A percentile compares a stretch with the other conserved stretches of the same genome.
These are phyloP conservation scores for Cottoperca gobio DNA, from an alignment of 2,797 vertebrate genomes.

Conservation along the genomic window DNA sequence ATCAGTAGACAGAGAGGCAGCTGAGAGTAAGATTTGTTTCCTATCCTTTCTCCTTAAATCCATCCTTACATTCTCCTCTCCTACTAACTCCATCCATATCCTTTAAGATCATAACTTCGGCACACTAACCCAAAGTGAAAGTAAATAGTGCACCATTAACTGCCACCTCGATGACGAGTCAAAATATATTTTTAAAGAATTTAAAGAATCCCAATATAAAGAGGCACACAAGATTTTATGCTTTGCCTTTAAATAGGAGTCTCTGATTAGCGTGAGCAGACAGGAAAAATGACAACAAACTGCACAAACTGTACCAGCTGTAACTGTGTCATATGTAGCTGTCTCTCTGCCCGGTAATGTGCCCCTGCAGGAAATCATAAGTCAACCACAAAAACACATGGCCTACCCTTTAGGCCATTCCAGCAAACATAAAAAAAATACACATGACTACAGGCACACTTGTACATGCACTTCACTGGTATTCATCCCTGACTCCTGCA, in stretches of 20 bases:
- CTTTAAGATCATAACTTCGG: neutral
- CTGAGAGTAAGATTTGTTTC: constrained; percentile 17
- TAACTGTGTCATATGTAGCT: constrained; percentile 51
- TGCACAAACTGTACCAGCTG: constrained; percentile 43
- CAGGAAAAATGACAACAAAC: neutral
- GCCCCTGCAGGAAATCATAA: constrained; percentile 57
- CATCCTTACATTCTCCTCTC: neutral
- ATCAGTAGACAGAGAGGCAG: constrained; percentile 23
- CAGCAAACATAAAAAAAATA: constrained; percentile 43
- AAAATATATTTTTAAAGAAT: neutral
- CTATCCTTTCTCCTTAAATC: neutral
- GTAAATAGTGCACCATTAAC: neutral
- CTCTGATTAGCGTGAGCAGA: neutral
- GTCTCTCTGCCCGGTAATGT: constrained; percentile 50
- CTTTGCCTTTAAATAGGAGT: neutral
- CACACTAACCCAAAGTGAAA: neutral
- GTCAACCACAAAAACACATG: constrained; percentile 55
- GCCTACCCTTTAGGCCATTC: constrained; percentile 11
- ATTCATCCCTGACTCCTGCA: constrained; percentile 38
- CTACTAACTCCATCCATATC: neutral
- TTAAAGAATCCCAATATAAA: neutral
- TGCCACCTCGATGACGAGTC: neutral
- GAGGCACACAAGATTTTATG: neutral
- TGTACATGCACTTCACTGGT: constrained; percentile 29
- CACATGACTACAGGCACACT: constrained; percentile 30